Percentiles rank a stretch among this genome's conserved stretches.
Conservation (phyloP, 2,797 vertebrate species). For the Ceryle rudis region DNA sequence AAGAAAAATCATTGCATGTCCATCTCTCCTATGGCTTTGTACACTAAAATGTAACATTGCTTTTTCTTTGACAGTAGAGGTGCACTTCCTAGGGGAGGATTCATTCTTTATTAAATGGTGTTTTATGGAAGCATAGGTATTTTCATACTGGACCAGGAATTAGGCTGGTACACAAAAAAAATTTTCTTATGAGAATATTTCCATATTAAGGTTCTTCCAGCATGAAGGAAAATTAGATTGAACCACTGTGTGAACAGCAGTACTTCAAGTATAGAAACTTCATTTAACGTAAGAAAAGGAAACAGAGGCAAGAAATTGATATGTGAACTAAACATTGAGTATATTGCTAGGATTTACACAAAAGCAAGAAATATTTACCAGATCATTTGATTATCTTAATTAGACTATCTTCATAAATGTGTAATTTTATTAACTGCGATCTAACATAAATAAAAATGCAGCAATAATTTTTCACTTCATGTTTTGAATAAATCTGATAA, state of each 20-base stretch:
- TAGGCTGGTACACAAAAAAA: neutral
- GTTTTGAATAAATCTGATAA: neutral
- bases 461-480: neutral
- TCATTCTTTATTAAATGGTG: neutral
- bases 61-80: neutral
- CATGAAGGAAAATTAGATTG: neutral
- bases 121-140: neutral
- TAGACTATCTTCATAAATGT: neutral
- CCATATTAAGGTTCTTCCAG: neutral
- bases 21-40: neutral
- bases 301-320: neutral
- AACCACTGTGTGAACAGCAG: neutral
- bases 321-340: neutral
- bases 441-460: neutral
- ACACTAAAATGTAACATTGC: neutral
- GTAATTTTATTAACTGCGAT: neutral
- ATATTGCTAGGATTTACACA: neutral
- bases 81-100: neutral
- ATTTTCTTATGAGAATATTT: neutral
- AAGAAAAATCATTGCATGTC: neutral
- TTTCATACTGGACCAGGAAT: neutral
- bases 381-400: neutral
- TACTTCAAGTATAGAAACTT: neutral
- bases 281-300: neutral
- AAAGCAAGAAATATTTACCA: neutral